Conservation (phyloP, 2,113 vertebrate genomes). For the Vulpes ferrilata region DNA sequence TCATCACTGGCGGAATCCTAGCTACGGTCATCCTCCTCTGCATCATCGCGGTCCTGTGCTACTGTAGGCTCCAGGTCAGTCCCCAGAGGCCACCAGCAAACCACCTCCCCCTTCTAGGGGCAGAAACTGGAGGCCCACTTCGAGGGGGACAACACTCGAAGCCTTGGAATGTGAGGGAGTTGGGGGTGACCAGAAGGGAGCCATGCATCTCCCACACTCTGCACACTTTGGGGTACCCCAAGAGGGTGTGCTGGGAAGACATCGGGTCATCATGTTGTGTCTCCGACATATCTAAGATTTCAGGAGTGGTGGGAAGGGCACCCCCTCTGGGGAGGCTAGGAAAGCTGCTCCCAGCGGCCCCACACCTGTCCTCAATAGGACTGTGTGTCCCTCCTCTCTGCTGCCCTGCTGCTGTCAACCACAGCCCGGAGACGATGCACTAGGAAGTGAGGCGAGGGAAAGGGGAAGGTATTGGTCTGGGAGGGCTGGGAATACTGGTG, state of each 20-base stretch:
- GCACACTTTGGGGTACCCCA: background rate
- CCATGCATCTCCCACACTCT: too few relatives aligned
- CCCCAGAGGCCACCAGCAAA: background rate
- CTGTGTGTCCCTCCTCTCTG: background rate
- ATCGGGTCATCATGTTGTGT: background rate
- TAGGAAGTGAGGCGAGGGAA: background rate
- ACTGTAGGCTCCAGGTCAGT: constrained; percentile 98
- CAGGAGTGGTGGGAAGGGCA: background rate
- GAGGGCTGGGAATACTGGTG: background rate
- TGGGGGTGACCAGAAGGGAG: background rate
- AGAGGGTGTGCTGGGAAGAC: background rate
- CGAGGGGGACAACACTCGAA: background rate
- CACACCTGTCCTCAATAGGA: background rate
- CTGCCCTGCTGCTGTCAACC: too few relatives aligned
- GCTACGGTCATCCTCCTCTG: constrained; percentile 98
- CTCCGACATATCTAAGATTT: background rate
- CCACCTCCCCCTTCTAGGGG: background rate
- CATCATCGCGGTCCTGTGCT: constrained; percentile 99
- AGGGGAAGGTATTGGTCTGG: background rate
- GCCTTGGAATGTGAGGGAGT: background rate
- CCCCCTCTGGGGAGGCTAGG: background rate
- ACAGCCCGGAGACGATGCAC: background rate
- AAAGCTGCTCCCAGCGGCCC: background rate
- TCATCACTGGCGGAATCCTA: constrained; percentile 99
- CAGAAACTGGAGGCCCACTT: background rate